Conservation (phyloP, 1,140 invertebrate genomes). For the Drosophila lacteicornis region DNA sequence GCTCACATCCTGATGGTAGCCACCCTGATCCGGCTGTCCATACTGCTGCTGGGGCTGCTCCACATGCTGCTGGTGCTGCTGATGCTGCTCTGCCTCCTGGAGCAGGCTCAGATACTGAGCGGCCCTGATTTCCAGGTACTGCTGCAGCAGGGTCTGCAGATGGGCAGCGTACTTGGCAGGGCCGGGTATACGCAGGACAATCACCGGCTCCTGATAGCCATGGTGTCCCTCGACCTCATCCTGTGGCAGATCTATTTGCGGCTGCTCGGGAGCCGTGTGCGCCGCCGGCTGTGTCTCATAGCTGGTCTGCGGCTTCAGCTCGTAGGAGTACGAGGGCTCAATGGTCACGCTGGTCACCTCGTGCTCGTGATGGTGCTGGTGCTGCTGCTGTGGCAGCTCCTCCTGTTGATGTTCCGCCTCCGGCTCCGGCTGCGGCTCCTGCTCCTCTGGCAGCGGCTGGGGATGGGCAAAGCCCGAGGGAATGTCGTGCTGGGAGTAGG, state of each 20-base stretch:
- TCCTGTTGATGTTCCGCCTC: conserved; percentile 5
- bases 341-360: conserved; percentile 78
- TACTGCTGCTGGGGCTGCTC: conserved; percentile 40
- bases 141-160: conserved; percentile 79
- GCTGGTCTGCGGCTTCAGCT: conserved; percentile 78
- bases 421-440: conserved; percentile 20
- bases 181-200: conserved; percentile 79
- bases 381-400: conserved; percentile 17
- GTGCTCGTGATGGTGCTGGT: conserved; percentile 23
- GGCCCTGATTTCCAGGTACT: conserved; percentile 83
- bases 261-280: conserved; percentile 53
- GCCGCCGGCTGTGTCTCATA: conserved; percentile 50
- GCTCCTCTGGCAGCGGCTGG: conserved; percentile 28
- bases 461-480: conserved; percentile 36
- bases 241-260: conserved; percentile 76
- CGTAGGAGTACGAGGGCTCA: conserved; percentile 83
- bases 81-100: conserved; percentile 72
- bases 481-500: conserved; percentile 82
- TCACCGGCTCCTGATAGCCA: conserved; percentile 79
- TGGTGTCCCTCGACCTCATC: conserved; percentile 22
- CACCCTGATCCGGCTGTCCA: conserved; percentile 34
- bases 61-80: conserved; percentile 61
- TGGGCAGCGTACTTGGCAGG: conserved; percentile 83
- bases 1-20: conserved; percentile 63
- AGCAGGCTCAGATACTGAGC: conserved; percentile 78